Conservation (phyloP, 2,888 invertebrate genomes). For the Maniola hyperantus region DNA sequence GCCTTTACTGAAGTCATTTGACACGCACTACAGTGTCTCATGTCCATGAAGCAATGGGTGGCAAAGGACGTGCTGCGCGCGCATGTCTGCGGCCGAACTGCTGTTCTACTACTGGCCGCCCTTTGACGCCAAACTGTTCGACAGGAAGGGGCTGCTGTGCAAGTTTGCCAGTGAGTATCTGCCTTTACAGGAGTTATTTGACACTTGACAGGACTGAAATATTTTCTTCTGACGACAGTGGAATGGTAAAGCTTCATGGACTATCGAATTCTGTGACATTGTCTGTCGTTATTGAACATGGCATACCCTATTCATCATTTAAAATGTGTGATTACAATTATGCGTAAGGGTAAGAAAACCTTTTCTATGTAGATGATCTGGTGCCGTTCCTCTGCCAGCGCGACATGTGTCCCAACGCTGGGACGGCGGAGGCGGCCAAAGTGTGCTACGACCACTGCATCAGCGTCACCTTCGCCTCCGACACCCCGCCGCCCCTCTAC, state of each 20-base stretch:
- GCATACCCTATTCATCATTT: too few relatives aligned
- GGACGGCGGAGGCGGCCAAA: constrained; percentile 93
- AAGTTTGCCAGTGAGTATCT: constrained; percentile 90
- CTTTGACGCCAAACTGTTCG: constrained; percentile 96
- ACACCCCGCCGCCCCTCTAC: constrained; percentile 96
- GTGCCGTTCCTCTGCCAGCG: constrained; percentile 94
- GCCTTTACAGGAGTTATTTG: not conserved
- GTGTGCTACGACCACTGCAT: constrained; percentile 97
- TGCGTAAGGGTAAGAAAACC: not conserved
- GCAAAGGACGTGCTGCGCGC: constrained; percentile 96
- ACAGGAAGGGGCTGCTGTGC: constrained; percentile 92
- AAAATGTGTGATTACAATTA: too few relatives aligned
- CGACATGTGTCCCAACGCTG: constrained; percentile 94
- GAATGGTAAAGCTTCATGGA: too few relatives aligned
- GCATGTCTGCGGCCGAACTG: constrained; percentile 97
- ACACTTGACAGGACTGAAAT: too few relatives aligned
- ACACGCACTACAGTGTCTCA: too few relatives aligned
- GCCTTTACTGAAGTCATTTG: too few relatives aligned
- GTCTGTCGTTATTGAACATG: too few relatives aligned
- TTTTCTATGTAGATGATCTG: constrained; percentile 83
- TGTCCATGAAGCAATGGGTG: constrained; percentile 83
- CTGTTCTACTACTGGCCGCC: constrained; percentile 99
- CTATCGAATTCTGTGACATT: too few relatives aligned
- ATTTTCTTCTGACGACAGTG: too few relatives aligned
- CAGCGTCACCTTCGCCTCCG: constrained; percentile 92